These are phyloP conservation scores for Pipra filicauda DNA, from an alignment of 2,113 vertebrate genomes.

Conservation along the genomic window DNA sequence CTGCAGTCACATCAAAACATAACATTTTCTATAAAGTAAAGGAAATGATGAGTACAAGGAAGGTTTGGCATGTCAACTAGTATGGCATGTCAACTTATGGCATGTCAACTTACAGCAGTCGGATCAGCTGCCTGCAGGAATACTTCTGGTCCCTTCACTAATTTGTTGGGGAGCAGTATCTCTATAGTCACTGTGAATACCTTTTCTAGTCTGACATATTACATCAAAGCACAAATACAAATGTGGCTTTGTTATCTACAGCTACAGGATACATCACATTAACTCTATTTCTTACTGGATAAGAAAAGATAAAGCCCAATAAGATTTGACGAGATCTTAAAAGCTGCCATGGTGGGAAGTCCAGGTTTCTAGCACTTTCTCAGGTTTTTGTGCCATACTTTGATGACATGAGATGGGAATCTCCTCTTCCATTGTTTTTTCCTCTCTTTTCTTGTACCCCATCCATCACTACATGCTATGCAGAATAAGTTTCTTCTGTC, in stretches of 20 bases:
- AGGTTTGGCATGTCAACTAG: neutral
- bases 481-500: neutral
- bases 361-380: neutral
- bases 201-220: neutral
- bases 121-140: neutral
- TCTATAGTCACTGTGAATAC: neutral
- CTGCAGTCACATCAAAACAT: neutral
- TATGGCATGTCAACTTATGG: neutral
- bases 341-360: neutral
- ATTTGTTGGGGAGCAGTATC: neutral
- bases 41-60: neutral
- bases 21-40: neutral
- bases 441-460: neutral
- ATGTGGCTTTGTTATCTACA: neutral
- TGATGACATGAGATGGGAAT: neutral
- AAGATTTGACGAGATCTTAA: neutral
- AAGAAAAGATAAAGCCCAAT: neutral
- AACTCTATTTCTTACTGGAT: neutral
- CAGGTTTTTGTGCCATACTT: neutral
- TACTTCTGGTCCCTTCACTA: neutral
- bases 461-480: neutral
- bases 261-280: neutral
- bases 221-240: neutral
- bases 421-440: neutral
- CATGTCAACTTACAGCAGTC: neutral